These are phyloP conservation scores for Drosophila ustulata DNA, from an alignment of 2,888 invertebrate genomes.

Conservation along the genomic window DNA sequence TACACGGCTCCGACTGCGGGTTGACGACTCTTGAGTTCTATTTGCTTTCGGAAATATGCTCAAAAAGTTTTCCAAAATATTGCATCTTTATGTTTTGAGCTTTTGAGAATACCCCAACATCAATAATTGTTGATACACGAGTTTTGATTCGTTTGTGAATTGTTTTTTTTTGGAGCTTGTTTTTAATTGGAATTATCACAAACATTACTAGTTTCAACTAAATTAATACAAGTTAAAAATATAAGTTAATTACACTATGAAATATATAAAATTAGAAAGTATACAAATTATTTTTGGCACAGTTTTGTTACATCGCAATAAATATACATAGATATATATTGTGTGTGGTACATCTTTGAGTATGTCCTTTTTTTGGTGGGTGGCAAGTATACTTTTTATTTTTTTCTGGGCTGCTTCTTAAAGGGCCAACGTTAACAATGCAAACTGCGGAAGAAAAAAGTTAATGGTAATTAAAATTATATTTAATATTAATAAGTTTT, in stretches of 20 bases:
- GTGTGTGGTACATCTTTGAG: conserved; percentile 28
- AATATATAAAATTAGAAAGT: conserved; percentile 54
- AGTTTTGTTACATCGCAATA: conserved; percentile 33
- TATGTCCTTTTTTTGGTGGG: conserved; percentile 26
- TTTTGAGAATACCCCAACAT: conserved; percentile 17
- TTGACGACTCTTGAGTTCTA: conserved; percentile 12
- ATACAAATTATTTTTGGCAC: conserved; percentile 67
- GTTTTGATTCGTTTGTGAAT: conserved; percentile 17
- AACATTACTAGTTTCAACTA: conserved; percentile 54
- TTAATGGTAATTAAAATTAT: background rate
- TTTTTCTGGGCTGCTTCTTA: conserved; percentile 13
- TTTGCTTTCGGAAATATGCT: conserved; percentile 44
- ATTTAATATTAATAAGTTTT: no score
- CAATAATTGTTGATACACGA: background rate
- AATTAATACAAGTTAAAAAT: conserved; percentile 59
- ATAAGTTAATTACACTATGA: conserved; percentile 56
- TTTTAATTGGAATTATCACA: conserved; percentile 75
- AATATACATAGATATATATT: conserved; percentile 5
- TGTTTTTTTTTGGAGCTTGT: conserved; percentile 26
- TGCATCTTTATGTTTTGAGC: conserved; percentile 27
- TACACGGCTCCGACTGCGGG: conserved; percentile 51
- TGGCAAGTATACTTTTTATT: conserved; percentile 38
- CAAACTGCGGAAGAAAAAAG: conserved; percentile 27
- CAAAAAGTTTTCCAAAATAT: conserved; percentile 69
- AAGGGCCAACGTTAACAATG: conserved; percentile 12